A percentile compares a stretch with the other conserved stretches of the same genome.
These are phyloP conservation scores for Gymnothorax javanicus DNA, from an alignment of 2,797 vertebrate species.

Conservation along the genomic window DNA sequence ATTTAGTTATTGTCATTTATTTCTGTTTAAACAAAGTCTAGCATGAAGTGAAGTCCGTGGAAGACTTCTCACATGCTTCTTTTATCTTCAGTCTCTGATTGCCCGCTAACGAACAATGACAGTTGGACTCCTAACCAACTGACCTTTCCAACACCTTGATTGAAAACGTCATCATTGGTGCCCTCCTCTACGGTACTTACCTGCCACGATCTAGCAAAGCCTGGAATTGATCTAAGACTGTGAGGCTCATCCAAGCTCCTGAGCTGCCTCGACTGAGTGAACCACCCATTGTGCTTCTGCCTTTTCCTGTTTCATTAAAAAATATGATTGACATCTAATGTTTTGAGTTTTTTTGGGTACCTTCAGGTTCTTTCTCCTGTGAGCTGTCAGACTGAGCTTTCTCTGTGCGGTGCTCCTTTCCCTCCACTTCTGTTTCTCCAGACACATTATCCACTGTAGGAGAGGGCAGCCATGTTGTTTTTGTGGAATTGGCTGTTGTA, in stretches of 20 bases:
- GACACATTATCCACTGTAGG: not conserved
- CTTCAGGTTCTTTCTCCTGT: constrained; percentile 51
- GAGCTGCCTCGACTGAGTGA: no score
- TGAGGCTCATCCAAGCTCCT: not conserved
- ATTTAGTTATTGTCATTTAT: no score
- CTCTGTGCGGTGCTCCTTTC: constrained; percentile 31
- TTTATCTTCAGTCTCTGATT: not conserved
- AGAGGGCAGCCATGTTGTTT: not conserved
- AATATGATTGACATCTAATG: not conserved
- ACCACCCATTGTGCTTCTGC: not conserved
- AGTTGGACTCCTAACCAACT: not conserved
- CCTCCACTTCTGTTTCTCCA: constrained; percentile 16
- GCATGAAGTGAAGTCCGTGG: no score
- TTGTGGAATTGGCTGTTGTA: not conserved
- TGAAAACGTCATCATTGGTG: no score
- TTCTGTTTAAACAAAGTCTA: no score
- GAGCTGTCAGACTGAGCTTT: constrained; percentile 51
- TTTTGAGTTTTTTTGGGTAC: constrained; percentile 35
- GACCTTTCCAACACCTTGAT: not conserved
- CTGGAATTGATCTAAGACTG: not conserved
- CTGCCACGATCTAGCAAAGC: not conserved
- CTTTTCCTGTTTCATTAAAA: not conserved
- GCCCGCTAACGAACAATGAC: not conserved
- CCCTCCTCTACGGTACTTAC: not conserved
- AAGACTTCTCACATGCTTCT: not conserved